Percentiles rank a stretch among this genome's conserved stretches.
Conservation (phyloP, 2,113 vertebrate species). For the Eurypyga helias region DNA sequence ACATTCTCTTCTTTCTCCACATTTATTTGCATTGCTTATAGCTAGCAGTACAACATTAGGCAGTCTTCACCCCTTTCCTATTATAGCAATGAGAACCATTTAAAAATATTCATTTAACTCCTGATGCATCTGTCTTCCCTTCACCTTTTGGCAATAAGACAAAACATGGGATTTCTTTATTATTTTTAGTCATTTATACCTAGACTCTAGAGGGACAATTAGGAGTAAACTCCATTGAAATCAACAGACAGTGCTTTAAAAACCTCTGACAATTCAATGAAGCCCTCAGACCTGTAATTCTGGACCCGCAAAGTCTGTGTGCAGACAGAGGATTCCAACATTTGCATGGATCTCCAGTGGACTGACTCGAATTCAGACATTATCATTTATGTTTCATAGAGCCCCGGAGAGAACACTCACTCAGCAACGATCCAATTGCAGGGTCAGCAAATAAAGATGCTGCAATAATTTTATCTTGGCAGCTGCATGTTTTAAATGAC, state of each 20-base stretch:
- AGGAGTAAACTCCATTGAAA: background rate
- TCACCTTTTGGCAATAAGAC: background rate
- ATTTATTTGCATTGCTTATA: background rate
- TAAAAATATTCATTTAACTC: background rate
- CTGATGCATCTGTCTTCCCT: background rate
- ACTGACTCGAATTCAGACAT: background rate
- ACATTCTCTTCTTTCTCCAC: background rate
- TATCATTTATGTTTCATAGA: accelerated
- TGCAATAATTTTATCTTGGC: background rate
- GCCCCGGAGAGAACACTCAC: background rate
- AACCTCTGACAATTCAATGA: background rate
- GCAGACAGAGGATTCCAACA: background rate
- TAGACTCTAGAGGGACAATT: background rate
- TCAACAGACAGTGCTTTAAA: background rate
- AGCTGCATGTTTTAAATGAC: background rate
- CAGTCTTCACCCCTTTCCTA: background rate
- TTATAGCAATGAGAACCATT: background rate
- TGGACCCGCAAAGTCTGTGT: background rate
- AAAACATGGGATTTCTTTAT: background rate
- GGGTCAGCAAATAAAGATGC: background rate
- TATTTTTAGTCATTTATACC: background rate
- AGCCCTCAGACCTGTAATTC: constrained; percentile 13
- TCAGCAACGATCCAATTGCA: background rate
- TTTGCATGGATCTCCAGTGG: background rate
- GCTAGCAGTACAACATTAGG: background rate